These are phyloP conservation scores for Tychaedon coryphoeus DNA, from an alignment of 2,113 vertebrate genomes.

Conservation along the genomic window DNA sequence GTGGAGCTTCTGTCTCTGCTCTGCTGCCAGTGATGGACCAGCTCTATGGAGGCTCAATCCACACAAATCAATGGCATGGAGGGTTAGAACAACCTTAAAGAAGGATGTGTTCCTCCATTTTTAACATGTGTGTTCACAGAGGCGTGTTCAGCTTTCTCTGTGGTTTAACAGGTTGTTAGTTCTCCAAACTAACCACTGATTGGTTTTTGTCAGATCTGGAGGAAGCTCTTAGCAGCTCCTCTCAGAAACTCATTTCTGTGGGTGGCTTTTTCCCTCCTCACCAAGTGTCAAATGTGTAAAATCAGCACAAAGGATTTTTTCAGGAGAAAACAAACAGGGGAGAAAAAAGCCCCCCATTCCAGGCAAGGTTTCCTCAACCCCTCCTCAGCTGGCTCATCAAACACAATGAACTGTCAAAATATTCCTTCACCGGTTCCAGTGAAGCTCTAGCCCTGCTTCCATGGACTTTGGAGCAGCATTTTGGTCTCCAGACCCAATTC, in stretches of 20 bases:
- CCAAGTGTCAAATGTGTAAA: no score
- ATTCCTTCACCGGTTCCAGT: accelerated
- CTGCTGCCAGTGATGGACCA: neutral
- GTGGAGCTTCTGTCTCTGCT: neutral
- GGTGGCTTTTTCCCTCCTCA: no score
- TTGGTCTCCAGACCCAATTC: neutral
- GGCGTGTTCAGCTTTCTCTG: no score
- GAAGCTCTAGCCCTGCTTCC: neutral
- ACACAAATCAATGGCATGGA: neutral
- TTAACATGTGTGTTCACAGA: no score
- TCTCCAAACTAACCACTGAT: no score
- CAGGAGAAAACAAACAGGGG: neutral
- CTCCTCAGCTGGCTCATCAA: neutral
- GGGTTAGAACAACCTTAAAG: neutral
- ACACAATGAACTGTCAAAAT: neutral
- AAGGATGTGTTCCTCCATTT: neutral
- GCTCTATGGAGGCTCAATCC: accelerated
- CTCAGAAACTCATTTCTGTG: no score
- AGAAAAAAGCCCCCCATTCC: accelerated
- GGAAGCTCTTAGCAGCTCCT: no score
- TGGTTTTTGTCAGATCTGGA: no score
- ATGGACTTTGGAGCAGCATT: neutral
- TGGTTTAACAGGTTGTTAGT: no score
- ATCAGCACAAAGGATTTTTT: neutral
- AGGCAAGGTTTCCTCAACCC: neutral